Evolutionary conservation across 2,888 invertebrate species (phyloP).

Genomic region (Enchytraeus crypticus): DNA sequence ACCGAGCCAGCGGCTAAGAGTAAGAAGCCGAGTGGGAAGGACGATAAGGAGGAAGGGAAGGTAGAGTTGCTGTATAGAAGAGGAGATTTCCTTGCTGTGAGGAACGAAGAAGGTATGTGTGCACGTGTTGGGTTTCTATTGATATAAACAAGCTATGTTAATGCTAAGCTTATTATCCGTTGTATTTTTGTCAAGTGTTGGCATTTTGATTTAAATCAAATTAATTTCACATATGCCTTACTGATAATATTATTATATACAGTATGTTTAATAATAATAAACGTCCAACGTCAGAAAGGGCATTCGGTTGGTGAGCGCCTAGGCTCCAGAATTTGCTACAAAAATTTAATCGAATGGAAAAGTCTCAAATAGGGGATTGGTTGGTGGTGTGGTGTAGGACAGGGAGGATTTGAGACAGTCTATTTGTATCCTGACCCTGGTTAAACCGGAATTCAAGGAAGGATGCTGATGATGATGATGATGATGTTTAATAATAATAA

Average conservation of each 20-base stretch:
- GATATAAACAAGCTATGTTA: not conserved
- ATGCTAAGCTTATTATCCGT: not conserved
- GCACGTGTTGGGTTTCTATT: not conserved
- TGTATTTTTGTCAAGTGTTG: too few species aligned
- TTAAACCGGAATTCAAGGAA: too few species aligned
- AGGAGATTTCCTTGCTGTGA: conserved; percentile 60
- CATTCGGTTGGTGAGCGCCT: too few species aligned
- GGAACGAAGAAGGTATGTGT: conserved; percentile 71
- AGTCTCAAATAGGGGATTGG: too few species aligned
- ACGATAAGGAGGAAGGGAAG: not conserved
- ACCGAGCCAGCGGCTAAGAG: not conserved
- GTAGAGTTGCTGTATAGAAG: conserved; percentile 10
- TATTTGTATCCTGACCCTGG: too few species aligned
- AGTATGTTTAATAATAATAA: not conserved
- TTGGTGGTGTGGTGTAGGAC: too few species aligned
- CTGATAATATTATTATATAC: not conserved
- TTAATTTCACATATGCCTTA: not conserved
- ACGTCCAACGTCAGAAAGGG: too few species aligned
- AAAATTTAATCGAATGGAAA: too few species aligned
- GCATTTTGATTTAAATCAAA: not conserved
- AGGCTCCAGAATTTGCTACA: too few species aligned
- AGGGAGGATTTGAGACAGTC: too few species aligned
- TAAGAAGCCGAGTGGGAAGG: not conserved
- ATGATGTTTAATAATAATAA: too few species aligned
- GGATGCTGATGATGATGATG: too few species aligned